phyloP scores from a whole-genome alignment of 1,140 invertebrate genomes.

The Cataglyphis hispanica region DNA sequence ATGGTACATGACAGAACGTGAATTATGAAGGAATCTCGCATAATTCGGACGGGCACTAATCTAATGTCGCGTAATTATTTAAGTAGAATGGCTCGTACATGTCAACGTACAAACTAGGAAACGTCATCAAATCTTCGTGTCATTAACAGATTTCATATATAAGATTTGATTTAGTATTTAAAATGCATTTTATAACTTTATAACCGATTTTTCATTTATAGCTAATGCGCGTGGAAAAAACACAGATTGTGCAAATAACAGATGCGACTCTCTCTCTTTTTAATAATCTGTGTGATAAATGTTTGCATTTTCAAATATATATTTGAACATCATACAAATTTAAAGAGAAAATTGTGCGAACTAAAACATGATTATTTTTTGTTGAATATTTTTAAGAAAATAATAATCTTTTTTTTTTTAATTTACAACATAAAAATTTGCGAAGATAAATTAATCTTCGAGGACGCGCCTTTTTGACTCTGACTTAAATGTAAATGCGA shows the following conservation, averaged over 20 bases:
- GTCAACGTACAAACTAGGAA: background rate
- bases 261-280: background rate
- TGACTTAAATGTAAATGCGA: slow-evolving; percentile 40
- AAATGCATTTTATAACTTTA: slow-evolving; percentile 6
- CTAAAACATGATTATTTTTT: background rate
- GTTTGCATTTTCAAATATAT: background rate
- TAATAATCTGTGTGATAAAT: background rate
- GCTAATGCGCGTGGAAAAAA: background rate
- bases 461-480: slow-evolving; percentile 4
- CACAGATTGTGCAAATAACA: background rate
- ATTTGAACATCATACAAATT: background rate
- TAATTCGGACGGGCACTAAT: background rate
- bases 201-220: background rate
- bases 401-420: slow-evolving; percentile 9
- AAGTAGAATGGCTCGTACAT: background rate
- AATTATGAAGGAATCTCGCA: slow-evolving; percentile 24
- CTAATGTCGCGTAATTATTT: slow-evolving; percentile 14
- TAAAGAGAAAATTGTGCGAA: background rate
- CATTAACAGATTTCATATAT: slow-evolving; percentile 8
- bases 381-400: slow-evolving; percentile 7
- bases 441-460: slow-evolving; percentile 2
- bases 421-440: background rate
- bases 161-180: background rate
- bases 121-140: background rate
- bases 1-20: background rate